phyloP scores from a whole-genome alignment of 2,797 vertebrate genomes.

The Spondyliosoma cantharus region DNA sequence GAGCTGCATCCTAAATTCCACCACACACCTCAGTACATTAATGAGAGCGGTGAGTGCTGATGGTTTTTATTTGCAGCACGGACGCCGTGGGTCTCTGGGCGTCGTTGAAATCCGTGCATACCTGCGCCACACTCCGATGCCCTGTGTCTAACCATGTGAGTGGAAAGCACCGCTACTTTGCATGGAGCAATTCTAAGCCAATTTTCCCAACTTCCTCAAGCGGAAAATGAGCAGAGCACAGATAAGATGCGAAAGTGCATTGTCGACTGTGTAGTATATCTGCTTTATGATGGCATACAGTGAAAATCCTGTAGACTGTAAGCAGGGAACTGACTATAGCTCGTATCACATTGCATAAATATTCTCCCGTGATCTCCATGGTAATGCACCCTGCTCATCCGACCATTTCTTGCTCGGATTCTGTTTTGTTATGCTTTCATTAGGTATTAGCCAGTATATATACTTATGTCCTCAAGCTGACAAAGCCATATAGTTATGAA shows the following conservation, averaged over 20 bases:
- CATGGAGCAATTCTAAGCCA: slow-evolving; percentile 82
- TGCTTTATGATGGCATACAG: slow-evolving; percentile 76
- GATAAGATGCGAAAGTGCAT: slow-evolving; percentile 78
- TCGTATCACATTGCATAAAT: slow-evolving; percentile 63
- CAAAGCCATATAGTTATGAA: slow-evolving; percentile 57
- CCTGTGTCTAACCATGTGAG: slow-evolving; percentile 69
- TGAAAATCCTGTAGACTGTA: slow-evolving; percentile 72
- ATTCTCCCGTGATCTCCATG: slow-evolving; percentile 62
- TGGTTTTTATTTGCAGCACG: slow-evolving; percentile 74
- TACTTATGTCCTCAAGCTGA: slow-evolving; percentile 48
- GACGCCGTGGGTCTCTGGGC: slow-evolving; percentile 39
- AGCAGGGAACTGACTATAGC: slow-evolving; percentile 54
- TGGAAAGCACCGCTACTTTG: slow-evolving; percentile 77
- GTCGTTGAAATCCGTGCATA: slow-evolving; percentile 62
- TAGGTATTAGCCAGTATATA: slow-evolving; percentile 52
- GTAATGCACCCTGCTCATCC: slow-evolving; percentile 48
- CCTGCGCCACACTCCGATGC: slow-evolving; percentile 69
- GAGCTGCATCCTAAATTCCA: slow-evolving; percentile 45
- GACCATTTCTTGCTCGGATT: slow-evolving; percentile 58
- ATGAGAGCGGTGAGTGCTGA: slow-evolving; percentile 59
- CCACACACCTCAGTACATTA: slow-evolving; percentile 54
- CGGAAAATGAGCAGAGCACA: slow-evolving; percentile 82
- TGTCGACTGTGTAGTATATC: slow-evolving; percentile 74
- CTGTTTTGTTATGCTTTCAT: slow-evolving; percentile 68
- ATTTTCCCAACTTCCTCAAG: slow-evolving; percentile 83